These are phyloP conservation scores for Notodonta ziczac DNA, from an alignment of 2,888 invertebrate species.

Conservation along the genomic window DNA sequence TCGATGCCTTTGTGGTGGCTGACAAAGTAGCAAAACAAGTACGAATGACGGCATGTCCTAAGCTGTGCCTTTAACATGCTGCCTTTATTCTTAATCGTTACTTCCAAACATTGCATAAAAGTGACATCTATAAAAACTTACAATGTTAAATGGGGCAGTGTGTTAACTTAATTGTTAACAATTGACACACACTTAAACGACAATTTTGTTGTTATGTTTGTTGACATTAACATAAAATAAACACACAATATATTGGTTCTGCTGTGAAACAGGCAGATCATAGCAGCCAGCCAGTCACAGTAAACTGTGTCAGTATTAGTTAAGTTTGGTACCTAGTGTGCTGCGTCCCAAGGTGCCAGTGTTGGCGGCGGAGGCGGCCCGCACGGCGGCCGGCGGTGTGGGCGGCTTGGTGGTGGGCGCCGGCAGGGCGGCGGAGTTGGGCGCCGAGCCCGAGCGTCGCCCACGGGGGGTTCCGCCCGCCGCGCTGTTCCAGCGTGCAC, in stretches of 20 bases:
- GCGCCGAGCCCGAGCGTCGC: conserved; percentile 88
- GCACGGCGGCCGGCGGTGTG: conserved; percentile 93
- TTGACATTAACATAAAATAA: too few relatives aligned
- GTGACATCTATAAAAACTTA: too few relatives aligned
- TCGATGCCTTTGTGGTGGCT: conserved; percentile 4
- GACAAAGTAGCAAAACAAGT: conserved; percentile 9
- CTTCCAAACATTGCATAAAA: too few relatives aligned
- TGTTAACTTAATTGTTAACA: too few relatives aligned
- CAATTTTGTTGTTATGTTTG: too few relatives aligned
- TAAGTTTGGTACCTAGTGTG: conserved; percentile 62
- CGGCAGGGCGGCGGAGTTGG: conserved; percentile 86
- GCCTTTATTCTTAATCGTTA: too few relatives aligned
- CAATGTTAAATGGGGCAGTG: too few relatives aligned
- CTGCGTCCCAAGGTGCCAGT: conserved; percentile 81
- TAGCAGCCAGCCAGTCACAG: too few relatives aligned
- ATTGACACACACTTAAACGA: too few relatives aligned
- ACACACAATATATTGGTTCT: too few relatives aligned
- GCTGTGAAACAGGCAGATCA: too few relatives aligned
- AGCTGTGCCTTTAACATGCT: not conserved
- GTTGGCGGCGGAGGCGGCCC: conserved; percentile 73
- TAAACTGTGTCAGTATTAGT: conserved; percentile 43
- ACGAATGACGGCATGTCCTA: conserved; percentile 1
- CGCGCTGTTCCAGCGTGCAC: conserved; percentile 89
- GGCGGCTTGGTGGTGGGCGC: conserved; percentile 98
- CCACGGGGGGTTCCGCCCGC: conserved; percentile 89